phyloP scores from a whole-genome alignment of 2,797 vertebrate genomes.

The Botia kubotai region DNA sequence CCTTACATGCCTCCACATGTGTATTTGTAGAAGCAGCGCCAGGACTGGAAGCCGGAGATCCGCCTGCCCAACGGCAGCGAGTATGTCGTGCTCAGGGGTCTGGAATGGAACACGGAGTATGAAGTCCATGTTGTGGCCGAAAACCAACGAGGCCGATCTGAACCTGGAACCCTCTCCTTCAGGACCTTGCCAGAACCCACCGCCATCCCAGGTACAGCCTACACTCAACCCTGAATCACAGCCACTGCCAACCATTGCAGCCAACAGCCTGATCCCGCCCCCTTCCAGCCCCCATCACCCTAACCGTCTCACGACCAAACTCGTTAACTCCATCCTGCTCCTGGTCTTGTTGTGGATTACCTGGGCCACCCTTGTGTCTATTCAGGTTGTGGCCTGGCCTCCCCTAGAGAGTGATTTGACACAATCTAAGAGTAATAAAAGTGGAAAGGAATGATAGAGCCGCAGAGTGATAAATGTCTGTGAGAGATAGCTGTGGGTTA shows the following conservation, averaged over 20 bases:
- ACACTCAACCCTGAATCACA: constrained; percentile 53
- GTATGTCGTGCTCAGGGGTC: constrained; percentile 83
- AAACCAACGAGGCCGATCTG: constrained; percentile 92
- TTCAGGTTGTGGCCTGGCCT: constrained; percentile 49
- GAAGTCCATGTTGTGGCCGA: constrained; percentile 91
- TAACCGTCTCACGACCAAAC: constrained; percentile 22
- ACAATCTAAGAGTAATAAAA: constrained; percentile 48
- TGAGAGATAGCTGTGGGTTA: constrained; percentile 44
- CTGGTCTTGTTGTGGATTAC: constrained; percentile 52
- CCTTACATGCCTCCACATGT: neutral
- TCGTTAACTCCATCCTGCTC: constrained; percentile 48
- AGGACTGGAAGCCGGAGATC: constrained; percentile 93
- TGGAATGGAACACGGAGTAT: constrained; percentile 96
- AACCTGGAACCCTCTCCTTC: constrained; percentile 82
- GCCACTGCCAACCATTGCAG: constrained; percentile 60
- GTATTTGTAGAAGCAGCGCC: constrained; percentile 81
- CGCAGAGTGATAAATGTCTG: constrained; percentile 29
- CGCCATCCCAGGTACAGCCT: constrained; percentile 88
- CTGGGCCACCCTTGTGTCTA: constrained; percentile 40
- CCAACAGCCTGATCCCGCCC: constrained; percentile 47
- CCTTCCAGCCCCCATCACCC: neutral
- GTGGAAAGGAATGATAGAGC: constrained; percentile 28
- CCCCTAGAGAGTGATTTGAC: constrained; percentile 37
- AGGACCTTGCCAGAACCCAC: constrained; percentile 89
- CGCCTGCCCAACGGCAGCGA: constrained; percentile 84